Evolutionary conservation across 2,888 invertebrate genomes (phyloP), one percentile per base, ranked within the genome.

Genomic region (Aphodius sticticus): DNA sequence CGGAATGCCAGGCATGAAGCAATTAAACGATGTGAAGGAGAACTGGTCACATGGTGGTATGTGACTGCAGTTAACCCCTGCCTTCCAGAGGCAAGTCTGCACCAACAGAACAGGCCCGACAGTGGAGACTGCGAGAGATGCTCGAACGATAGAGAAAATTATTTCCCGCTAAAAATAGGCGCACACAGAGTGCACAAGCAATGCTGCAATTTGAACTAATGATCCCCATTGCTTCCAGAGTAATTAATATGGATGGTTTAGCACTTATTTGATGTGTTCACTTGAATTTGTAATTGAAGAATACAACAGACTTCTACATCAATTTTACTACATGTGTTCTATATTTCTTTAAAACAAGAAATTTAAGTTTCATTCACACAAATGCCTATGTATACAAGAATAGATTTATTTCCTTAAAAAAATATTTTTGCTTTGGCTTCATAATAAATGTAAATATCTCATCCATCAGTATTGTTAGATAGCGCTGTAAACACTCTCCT

Each of bases 21-120:
- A 76, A 79, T 79, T 79, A 76, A 76, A 74, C 70, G 36, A 36
- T 71, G 76, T 53, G 76, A 79, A 79, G 79, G 79, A 76, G 79
- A 79, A 79, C 79, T 35, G 79, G 79, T 79, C 79, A 79, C 76
- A 76, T 79, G 79, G 79, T 76, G 71, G 53, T 79, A 76, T 79
- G 76, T 71, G 79, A 79, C 76, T 76, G 79, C 79, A 79, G 71
- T 79, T 79, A 79, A 79, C 79, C 79, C 79, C 72, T 69, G 76
- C 26, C 74, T 74, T 12, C 53, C 53, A 53, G 53, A 74, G 37
- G 16, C 74, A n/a, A 36, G 26, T 36, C 74, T 26, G 26, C 16
- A 37, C 35, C 6, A 35, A 74, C 16, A n/a, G 35, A 74, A 74
- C 74, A 12, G 26, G 35, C 35, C 72, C 36, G 35, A 16, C 74